A percentile compares a stretch with the other conserved stretches of the same genome.
Conservation (phyloP, 2,113 vertebrate species). For the Turdus rufiventris region DNA sequence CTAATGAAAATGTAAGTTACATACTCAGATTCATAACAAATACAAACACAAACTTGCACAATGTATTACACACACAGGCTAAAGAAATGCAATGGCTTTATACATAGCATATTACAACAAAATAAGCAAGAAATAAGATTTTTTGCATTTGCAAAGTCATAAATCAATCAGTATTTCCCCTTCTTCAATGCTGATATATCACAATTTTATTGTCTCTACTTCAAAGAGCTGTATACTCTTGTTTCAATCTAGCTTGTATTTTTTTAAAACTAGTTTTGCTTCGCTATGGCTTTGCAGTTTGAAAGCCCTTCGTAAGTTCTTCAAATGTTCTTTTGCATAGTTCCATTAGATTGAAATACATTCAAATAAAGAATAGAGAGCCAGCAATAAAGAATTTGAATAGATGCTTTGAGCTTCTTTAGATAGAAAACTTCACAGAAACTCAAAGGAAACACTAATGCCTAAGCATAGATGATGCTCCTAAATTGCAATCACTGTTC, state of each 20-base stretch:
- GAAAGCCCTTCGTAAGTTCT: conserved; percentile 4
- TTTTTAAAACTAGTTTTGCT: not conserved
- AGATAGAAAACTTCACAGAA: not conserved
- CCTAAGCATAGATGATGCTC: not conserved
- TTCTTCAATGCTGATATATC: not conserved
- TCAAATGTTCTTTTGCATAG: not conserved
- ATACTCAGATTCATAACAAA: not conserved
- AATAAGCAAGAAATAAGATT: not conserved
- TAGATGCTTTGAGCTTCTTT: not conserved
- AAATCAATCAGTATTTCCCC: not conserved
- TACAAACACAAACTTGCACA: not conserved
- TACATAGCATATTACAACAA: not conserved
- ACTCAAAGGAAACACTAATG: not conserved
- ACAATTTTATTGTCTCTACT: not conserved
- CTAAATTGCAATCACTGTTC: not conserved
- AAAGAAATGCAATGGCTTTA: not conserved
- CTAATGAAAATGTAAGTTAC: not conserved
- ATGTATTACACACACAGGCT: not conserved
- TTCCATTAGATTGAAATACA: conserved; percentile 3
- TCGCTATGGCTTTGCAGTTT: not conserved
- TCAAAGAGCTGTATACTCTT: not conserved
- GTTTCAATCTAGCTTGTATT: not conserved
- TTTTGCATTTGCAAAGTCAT: not conserved
- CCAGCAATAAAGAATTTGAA: not conserved
- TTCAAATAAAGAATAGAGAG: not conserved